Conservation (phyloP, 2,113 vertebrate species). For the Okapia johnstoni region DNA sequence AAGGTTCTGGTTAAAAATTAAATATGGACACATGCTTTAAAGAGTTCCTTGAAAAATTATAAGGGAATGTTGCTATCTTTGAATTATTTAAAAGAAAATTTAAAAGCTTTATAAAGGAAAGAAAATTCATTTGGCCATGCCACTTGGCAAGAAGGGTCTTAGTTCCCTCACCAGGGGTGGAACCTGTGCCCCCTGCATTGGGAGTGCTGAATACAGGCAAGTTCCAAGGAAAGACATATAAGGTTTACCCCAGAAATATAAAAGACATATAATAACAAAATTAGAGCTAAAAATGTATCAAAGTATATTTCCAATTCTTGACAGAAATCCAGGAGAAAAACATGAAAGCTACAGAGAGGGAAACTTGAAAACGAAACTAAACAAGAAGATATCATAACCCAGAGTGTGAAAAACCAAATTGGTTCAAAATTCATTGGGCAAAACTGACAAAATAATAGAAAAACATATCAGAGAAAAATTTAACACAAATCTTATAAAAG, state of each 20-base stretch:
- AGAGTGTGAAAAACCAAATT: neutral
- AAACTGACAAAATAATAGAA: neutral
- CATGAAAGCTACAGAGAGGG: neutral
- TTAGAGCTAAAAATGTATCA: neutral
- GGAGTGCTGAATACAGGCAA: neutral
- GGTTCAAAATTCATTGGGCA: neutral
- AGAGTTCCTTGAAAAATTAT: neutral
- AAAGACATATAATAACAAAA: neutral
- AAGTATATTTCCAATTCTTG: neutral
- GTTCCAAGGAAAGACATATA: neutral
- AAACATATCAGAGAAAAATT: neutral
- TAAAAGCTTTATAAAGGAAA: neutral
- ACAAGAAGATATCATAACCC: neutral
- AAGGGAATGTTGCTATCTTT: neutral
- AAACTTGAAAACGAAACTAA: neutral
- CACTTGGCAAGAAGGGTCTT: rapidly evolving
- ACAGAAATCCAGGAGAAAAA: neutral
- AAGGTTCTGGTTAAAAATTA: neutral
- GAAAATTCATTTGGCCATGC: neutral
- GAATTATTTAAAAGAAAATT: neutral
- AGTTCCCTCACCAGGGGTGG: neutral
- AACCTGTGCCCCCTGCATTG: neutral
- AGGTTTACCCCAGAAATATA: neutral
- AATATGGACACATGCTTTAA: neutral
- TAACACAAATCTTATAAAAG: neutral